Conservation (phyloP, 1,140 invertebrate species). For the Chironomus striatipennis region DNA sequence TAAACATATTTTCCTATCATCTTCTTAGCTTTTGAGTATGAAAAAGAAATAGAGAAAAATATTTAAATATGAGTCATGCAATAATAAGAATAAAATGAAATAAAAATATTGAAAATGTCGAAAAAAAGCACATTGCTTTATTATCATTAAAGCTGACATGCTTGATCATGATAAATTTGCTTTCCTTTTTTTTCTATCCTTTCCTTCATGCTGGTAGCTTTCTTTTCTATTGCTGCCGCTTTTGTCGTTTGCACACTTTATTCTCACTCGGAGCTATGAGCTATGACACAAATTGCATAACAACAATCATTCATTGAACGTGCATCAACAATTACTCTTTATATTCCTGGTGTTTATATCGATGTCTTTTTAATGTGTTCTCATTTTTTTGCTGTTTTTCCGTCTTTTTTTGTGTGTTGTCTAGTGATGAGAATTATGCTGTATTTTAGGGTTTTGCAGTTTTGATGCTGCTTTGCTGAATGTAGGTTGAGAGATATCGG, state of each 20-base stretch:
- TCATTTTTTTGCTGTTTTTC: background rate
- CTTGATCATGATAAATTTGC: constrained; percentile 5
- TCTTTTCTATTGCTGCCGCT: background rate
- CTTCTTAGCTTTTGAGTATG: background rate
- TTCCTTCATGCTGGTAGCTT: no score
- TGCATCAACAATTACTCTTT: constrained; percentile 7
- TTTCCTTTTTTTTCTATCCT: background rate
- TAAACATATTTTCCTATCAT: no score
- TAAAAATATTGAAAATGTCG: constrained; percentile 14
- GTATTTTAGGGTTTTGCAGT: no score
- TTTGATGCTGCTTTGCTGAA: no score
- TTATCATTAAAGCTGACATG: constrained; percentile 3
- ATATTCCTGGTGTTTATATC: background rate
- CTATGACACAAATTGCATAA: constrained; percentile 13
- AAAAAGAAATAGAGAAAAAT: background rate
- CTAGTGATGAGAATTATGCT: no score
- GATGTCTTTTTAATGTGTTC: background rate
- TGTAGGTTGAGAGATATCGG: no score
- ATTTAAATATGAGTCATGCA: background rate
- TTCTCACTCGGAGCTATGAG: background rate
- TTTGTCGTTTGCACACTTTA: background rate
- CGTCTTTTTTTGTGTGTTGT: no score
- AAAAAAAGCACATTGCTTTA: constrained; percentile 8
- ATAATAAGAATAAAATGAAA: no score
- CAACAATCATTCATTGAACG: background rate